A percentile compares a stretch with the other conserved stretches of the same genome.
These are phyloP conservation scores for Lysandra coridon DNA, from an alignment of 2,888 invertebrate species.

Conservation along the genomic window DNA sequence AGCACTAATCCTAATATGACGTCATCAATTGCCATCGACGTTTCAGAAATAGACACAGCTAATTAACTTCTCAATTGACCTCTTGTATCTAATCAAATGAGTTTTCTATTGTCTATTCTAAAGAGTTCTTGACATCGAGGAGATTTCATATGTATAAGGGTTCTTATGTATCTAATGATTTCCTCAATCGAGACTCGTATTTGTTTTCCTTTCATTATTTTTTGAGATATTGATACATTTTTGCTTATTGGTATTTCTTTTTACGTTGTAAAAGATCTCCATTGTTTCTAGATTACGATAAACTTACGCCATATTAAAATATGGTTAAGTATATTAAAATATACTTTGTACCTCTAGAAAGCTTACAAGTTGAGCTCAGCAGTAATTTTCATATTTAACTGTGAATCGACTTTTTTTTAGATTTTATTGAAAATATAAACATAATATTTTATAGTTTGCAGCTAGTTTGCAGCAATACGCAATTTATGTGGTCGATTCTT, in stretches of 20 bases:
- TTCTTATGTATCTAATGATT: not conserved
- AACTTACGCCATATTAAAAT: too few species aligned
- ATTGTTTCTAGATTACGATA: too few species aligned
- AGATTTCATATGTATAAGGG: not conserved
- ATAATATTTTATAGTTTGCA: too few species aligned
- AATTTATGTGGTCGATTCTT: too few species aligned
- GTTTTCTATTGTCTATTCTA: not conserved
- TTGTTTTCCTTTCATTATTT: conserved; percentile 11
- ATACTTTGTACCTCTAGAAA: too few species aligned
- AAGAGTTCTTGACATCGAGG: not conserved
- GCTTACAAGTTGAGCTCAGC: too few species aligned
- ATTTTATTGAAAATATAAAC: too few species aligned
- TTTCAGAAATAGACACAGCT: not conserved
- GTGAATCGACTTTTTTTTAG: too few species aligned
- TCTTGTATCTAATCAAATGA: conserved; percentile 13
- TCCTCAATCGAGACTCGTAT: not conserved
- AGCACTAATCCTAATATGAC: not conserved
- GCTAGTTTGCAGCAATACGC: too few species aligned
- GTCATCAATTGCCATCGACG: not conserved
- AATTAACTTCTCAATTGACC: not conserved
- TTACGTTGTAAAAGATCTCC: not conserved
- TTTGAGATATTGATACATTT: not conserved
- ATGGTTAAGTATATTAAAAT: too few species aligned
- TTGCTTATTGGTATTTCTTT: not conserved
- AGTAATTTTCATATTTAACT: too few species aligned